These are phyloP conservation scores for Callospermophilus lateralis DNA, from an alignment of 2,113 vertebrate species.

Conservation along the genomic window DNA sequence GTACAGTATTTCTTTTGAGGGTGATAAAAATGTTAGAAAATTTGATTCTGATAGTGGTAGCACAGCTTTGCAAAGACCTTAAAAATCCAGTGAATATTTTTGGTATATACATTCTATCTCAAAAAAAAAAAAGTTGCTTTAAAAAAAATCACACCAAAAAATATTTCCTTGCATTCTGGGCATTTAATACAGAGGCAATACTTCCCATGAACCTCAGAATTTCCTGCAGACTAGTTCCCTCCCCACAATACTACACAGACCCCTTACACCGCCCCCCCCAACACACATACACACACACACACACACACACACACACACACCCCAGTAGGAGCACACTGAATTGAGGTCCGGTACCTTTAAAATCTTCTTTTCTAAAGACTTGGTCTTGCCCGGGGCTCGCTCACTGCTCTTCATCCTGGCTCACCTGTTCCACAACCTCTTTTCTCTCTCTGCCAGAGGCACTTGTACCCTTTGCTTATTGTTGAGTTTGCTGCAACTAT, in stretches of 20 bases:
- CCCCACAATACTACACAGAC: accelerated
- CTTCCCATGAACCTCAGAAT: neutral
- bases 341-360: neutral
- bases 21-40: neutral
- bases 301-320: too few relatives aligned
- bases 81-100: neutral
- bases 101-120: neutral
- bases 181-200: neutral
- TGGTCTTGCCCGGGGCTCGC: neutral
- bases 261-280: accelerated
- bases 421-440: neutral
- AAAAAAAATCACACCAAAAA: neutral
- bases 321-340: neutral
- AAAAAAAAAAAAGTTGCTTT: neutral
- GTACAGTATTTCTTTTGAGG: neutral
- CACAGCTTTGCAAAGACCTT: neutral
- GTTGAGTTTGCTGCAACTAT: neutral
- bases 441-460: neutral
- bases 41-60: neutral
- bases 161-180: neutral
- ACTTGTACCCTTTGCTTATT: neutral
- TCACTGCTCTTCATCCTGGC: neutral
- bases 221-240: neutral
- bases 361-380: neutral
- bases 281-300: neutral